Percentiles rank a stretch among this genome's conserved stretches.
Conservation (phyloP, 2,888 invertebrate genomes). For the Hipparchia semele region DNA sequence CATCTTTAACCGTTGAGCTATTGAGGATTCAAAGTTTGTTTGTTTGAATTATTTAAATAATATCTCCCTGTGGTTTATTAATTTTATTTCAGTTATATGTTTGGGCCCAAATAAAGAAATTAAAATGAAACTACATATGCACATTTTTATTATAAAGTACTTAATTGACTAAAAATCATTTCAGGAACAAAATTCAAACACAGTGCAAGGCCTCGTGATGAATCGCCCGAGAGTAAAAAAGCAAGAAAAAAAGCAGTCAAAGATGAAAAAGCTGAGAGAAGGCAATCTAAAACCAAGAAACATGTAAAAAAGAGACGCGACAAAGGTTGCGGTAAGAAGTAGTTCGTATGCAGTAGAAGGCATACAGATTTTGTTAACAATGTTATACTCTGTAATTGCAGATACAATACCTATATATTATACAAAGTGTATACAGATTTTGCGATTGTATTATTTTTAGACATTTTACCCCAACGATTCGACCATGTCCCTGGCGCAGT, state of each 20-base stretch:
- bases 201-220: slow-evolving; percentile 88
- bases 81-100: too few relatives aligned
- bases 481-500: too few relatives aligned
- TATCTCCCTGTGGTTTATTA: too few relatives aligned
- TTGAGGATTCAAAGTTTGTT: too few relatives aligned
- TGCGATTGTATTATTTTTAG: slow-evolving; percentile 3
- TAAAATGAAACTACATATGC: too few relatives aligned
- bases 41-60: too few relatives aligned
- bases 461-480: neutral
- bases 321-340: slow-evolving; percentile 77
- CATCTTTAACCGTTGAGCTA: too few relatives aligned
- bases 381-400: too few relatives aligned
- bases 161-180: slow-evolving; percentile 38
- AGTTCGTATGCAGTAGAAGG: slow-evolving; percentile 19
- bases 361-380: slow-evolving; percentile 8
- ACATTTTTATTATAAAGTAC: too few relatives aligned
- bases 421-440: slow-evolving; percentile 6
- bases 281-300: slow-evolving; percentile 95
- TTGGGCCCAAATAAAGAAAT: too few relatives aligned
- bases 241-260: slow-evolving; percentile 94
- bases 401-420: neutral
- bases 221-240: slow-evolving; percentile 91
- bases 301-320: slow-evolving; percentile 96
- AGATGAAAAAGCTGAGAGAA: slow-evolving; percentile 93
- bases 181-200: slow-evolving; percentile 83